A percentile compares a stretch with the other conserved stretches of the same genome.
Evolutionary conservation across 2,113 vertebrate species (phyloP).

Genomic region (Nymphicus hollandicus): DNA sequence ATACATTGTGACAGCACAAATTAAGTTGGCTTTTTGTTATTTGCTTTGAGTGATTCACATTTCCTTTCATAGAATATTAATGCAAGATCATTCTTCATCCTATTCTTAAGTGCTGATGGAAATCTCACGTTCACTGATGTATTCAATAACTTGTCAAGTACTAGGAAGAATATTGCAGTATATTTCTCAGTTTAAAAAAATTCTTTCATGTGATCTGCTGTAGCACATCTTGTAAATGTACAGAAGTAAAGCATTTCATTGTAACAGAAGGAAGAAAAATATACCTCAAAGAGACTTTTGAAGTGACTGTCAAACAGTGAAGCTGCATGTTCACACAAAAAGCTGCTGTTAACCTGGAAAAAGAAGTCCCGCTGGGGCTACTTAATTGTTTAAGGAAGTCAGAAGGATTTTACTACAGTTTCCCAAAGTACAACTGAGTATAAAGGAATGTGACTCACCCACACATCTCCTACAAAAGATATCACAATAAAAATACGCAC

Average conservation of each 20-base stretch:
- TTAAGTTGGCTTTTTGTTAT: background rate
- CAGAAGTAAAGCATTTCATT: background rate
- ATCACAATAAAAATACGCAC: background rate
- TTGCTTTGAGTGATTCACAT: background rate
- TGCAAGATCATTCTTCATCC: background rate
- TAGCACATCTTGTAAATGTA: background rate
- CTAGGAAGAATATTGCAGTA: background rate
- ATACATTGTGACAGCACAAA: background rate
- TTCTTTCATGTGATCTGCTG: slow-evolving; percentile 9
- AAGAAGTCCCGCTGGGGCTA: slow-evolving; percentile 10
- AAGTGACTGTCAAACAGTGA: slow-evolving; percentile 8
- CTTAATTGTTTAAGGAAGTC: slow-evolving; percentile 10
- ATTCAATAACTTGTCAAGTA: slow-evolving; percentile 13
- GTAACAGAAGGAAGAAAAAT: slow-evolving; percentile 13
- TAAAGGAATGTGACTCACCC: background rate
- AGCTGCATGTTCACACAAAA: background rate
- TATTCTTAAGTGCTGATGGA: background rate
- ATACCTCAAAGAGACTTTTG: slow-evolving; percentile 3
- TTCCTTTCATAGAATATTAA: slow-evolving; percentile 14
- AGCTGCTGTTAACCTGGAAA: slow-evolving; percentile 26
- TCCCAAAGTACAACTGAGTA: background rate
- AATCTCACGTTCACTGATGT: background rate
- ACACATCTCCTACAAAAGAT: background rate
- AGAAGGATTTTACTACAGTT: background rate
- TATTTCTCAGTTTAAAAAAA: slow-evolving; percentile 17